Evolutionary conservation across 2,888 invertebrate genomes (phyloP).

Genomic region (Ypsolopha scabrella): DNA sequence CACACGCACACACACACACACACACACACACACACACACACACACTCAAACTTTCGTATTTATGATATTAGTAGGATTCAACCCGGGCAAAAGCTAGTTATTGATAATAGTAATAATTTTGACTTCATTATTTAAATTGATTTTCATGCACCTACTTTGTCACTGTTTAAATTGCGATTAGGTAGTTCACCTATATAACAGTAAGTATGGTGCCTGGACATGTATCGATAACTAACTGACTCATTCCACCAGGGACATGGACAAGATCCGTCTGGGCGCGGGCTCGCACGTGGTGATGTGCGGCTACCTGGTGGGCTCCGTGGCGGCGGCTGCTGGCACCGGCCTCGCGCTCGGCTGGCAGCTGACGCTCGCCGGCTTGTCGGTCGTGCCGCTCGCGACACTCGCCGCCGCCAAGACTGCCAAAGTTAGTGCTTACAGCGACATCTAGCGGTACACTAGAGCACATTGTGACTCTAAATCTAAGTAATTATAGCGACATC

Average conservation of each 20-base stretch:
- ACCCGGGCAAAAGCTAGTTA: too few species aligned
- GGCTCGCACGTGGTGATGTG: slow-evolving; percentile 85
- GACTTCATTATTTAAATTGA: too few species aligned
- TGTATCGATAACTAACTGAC: background rate
- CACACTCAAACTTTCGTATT: too few species aligned
- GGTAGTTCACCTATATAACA: too few species aligned
- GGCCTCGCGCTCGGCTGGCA: slow-evolving; percentile 87
- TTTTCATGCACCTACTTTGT: too few species aligned
- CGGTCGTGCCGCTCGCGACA: slow-evolving; percentile 81
- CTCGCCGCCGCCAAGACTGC: slow-evolving; percentile 78
- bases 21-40: too few species aligned
- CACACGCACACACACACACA: too few species aligned
- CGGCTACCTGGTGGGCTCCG: slow-evolving; percentile 76
- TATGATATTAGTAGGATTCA: too few species aligned
- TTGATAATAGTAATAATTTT: too few species aligned
- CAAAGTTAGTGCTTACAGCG: slow-evolving; percentile 60
- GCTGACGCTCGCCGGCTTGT: slow-evolving; percentile 81
- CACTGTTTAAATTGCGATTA: too few species aligned
- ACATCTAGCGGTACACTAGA: background rate
- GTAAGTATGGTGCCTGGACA: too few species aligned
- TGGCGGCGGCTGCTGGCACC: slow-evolving; percentile 74
- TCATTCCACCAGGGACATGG: slow-evolving; percentile 71
- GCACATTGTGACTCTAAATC: background rate
- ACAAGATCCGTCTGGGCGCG: slow-evolving; percentile 83
- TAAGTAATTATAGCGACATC: too few species aligned